These are phyloP conservation scores for Himalopsyche kuldschensis DNA, from an alignment of 2,888 invertebrate genomes.

Conservation along the genomic window DNA sequence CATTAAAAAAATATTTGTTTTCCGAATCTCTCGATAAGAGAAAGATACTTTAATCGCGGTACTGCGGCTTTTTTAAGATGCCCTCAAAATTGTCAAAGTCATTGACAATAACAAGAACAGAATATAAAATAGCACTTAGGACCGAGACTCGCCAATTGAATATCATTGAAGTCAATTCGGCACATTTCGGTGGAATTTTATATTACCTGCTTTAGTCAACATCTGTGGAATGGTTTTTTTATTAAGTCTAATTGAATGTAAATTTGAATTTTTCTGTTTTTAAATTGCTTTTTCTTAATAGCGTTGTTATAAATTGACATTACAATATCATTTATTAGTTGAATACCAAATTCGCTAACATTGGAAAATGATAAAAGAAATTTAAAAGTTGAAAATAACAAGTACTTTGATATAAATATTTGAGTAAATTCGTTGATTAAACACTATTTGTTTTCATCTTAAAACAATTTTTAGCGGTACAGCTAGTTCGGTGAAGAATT, in stretches of 20 bases:
- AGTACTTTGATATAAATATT: no score
- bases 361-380: no score
- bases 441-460: no score
- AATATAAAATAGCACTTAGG: background rate
- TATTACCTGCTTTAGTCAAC: background rate
- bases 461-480: no score
- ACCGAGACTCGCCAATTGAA: background rate
- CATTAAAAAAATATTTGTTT: background rate
- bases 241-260: background rate
- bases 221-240: background rate
- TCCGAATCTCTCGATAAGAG: background rate
- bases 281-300: no score
- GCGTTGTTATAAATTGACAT: no score
- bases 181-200: background rate
- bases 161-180: background rate
- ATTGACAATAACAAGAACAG: background rate
- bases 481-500: no score
- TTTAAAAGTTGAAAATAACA: no score
- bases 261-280: background rate
- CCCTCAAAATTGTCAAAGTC: background rate
- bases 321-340: no score
- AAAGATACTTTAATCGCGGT: background rate
- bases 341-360: no score
- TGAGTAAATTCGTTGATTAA: no score
- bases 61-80: background rate